Percentiles rank a stretch among this genome's conserved stretches.
Evolutionary conservation across 2,888 invertebrate species (phyloP).

Genomic region (Ochlodes sylvanus): DNA sequence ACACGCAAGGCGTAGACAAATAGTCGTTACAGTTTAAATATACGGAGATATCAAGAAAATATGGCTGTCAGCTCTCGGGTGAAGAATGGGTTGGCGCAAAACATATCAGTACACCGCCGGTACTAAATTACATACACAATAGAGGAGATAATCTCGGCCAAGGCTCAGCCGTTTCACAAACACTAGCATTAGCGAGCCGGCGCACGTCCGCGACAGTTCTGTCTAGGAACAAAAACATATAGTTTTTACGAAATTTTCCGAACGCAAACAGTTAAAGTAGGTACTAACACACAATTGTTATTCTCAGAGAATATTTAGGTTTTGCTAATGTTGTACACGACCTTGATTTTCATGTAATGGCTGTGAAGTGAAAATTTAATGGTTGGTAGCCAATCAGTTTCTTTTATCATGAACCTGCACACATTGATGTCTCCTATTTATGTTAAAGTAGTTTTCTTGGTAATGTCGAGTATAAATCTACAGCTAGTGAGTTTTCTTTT

Average conservation of each 20-base stretch:
- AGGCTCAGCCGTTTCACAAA: constrained; percentile 74
- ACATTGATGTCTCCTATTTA: too few relatives aligned
- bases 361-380: background rate
- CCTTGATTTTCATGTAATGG: constrained; percentile 9
- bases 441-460: too few relatives aligned
- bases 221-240: constrained; percentile 62
- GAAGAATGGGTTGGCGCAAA: constrained; percentile 24
- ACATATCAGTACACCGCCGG: constrained; percentile 41
- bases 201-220: constrained; percentile 54
- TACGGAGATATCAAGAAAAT: constrained; percentile 34
- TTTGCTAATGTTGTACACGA: constrained; percentile 9
- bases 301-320: constrained; percentile 5
- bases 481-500: too few relatives aligned
- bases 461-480: too few relatives aligned
- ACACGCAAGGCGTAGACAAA: constrained; percentile 9
- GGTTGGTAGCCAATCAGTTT: too few relatives aligned
- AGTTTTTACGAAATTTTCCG: constrained; percentile 52
- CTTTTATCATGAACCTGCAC: too few relatives aligned
- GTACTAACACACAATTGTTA: constrained; percentile 6
- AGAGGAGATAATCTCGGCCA: constrained; percentile 65
- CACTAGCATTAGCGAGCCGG: constrained; percentile 66
- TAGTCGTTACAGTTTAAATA: constrained; percentile 26
- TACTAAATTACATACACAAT: constrained; percentile 40
- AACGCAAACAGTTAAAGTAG: constrained; percentile 39
- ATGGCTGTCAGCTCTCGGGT: constrained; percentile 20